Base-by-base conservation (phyloP, 1,140 invertebrate genomes). In the Archegozetes longisetosus region DNA sequence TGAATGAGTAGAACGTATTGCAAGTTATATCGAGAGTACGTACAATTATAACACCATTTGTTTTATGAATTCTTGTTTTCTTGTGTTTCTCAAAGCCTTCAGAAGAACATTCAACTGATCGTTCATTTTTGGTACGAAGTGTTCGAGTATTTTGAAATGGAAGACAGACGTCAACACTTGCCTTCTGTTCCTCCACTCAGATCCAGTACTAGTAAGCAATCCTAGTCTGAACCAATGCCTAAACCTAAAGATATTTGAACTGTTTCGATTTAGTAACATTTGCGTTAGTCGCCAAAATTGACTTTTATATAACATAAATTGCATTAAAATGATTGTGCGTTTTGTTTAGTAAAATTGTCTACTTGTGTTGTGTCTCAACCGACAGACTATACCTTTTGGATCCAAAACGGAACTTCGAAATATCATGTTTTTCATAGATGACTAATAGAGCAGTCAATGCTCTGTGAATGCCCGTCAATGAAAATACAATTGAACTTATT, bases 131-230 rank as follows among this genome's bases (percentile, higher is more conserved):
- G 67, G 71, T 1, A 79, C 65, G 65, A 82, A 84, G 62, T 74
- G 75, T 60, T 82, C 74, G 40, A 84, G 66, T 29, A 82, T 73
- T 14, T 76, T 76, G 28, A 80, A 75, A 68, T 84, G 81, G 63
- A 84, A 84, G 0, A 78, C 76, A 0, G 82, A 82, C 46, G 83
- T 83, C 3, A 84, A 72, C 48, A 84, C 68, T 62, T 76, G 78
- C 2, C 83, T 71, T 61, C 84, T 76, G 0, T 64, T 67, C 53
- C 71, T 74, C 83, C 84, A 85, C 67, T 79, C 82, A 2, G 70
- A 64, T 1, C 78, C 78, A 65, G 67, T 70, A 67, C 73, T 75
- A 81, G 74, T 88, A 95, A 1, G 92, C 83, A 75, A 63, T 23
- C 32, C 32, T 9, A 9, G 6, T 6, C 32, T 17, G 6, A 40